Conservation (phyloP, 2,113 vertebrate genomes). For the Diadophis punctatus region DNA sequence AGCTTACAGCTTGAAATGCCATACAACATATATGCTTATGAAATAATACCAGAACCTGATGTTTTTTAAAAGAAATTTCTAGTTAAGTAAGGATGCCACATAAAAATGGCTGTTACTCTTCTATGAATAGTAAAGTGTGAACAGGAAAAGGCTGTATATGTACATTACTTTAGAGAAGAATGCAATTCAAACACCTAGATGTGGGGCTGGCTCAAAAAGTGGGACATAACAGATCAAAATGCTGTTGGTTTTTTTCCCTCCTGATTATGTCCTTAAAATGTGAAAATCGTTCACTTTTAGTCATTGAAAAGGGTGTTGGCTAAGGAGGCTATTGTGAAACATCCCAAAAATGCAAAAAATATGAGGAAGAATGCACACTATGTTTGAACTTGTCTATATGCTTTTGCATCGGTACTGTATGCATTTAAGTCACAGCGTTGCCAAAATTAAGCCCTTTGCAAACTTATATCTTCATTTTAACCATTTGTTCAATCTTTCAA, state of each 20-base stretch:
- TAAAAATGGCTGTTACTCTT: neutral
- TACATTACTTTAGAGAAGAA: neutral
- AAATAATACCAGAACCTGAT: neutral
- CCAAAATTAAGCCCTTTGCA: neutral
- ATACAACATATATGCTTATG: neutral
- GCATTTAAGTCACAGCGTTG: neutral
- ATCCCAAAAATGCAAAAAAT: conserved; percentile 1
- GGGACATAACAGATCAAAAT: neutral
- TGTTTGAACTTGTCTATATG: neutral
- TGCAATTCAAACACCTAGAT: too few species aligned
- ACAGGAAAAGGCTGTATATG: neutral
- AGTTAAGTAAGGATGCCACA: neutral
- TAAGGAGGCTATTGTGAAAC: neutral
- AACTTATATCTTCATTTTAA: neutral
- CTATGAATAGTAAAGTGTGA: neutral
- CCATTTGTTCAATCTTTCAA: neutral
- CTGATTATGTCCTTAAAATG: neutral
- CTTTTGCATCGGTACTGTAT: neutral
- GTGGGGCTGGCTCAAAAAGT: neutral
- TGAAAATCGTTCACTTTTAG: neutral
- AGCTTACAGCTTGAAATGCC: neutral
- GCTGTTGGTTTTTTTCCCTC: too few species aligned
- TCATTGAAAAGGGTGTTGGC: neutral
- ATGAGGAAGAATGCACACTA: neutral
- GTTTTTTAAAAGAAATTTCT: neutral